A percentile compares a stretch with the other conserved stretches of the same genome.
Evolutionary conservation across 2,113 vertebrate species (phyloP).

Genomic region (Trichechus manatus): DNA sequence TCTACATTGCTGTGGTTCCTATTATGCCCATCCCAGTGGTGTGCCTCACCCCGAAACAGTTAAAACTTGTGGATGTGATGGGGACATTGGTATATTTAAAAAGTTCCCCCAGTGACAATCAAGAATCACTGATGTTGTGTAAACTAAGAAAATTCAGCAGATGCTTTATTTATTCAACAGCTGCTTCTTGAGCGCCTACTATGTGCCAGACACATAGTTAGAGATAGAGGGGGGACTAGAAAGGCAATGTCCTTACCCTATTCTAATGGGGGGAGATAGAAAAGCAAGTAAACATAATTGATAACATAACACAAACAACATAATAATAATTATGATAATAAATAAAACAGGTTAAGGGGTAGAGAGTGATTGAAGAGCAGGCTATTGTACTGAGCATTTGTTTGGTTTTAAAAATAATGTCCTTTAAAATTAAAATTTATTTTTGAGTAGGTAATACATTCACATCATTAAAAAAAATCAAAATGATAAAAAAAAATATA

Average conservation of each 20-base stretch:
- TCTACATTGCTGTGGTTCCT: background rate
- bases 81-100: background rate
- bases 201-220: background rate
- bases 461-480: background rate
- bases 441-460: background rate
- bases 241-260: background rate
- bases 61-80: background rate
- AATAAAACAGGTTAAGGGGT: background rate
- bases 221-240: background rate
- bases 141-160: background rate
- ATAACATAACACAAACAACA: background rate
- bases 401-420: background rate
- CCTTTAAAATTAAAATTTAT: slow-evolving; percentile 17
- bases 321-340: background rate
- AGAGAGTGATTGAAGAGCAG: background rate
- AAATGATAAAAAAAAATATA: background rate
- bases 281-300: background rate
- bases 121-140: background rate
- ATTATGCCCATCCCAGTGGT: background rate
- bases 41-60: background rate
- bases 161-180: background rate
- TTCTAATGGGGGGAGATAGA: background rate
- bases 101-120: background rate
- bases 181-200: background rate
- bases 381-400: background rate